These are phyloP conservation scores for Brenthis daphne DNA, from an alignment of 2,888 invertebrate species.

Conservation along the genomic window DNA sequence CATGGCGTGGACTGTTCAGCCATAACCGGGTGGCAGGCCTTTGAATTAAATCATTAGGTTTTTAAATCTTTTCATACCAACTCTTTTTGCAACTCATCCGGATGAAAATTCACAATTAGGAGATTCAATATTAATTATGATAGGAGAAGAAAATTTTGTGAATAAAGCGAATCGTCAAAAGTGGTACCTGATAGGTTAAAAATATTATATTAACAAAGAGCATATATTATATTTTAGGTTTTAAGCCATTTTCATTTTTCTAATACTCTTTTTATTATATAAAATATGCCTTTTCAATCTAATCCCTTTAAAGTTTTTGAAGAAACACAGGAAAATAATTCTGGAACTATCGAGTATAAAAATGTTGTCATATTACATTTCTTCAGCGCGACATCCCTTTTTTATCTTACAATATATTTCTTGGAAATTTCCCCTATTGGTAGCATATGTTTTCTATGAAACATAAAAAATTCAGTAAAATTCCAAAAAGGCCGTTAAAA, in stretches of 20 bases:
- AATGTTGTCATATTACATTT: too few relatives aligned
- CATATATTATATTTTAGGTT: not conserved
- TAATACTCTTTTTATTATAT: not conserved
- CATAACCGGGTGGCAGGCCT: conserved; percentile 29
- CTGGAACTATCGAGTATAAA: too few relatives aligned
- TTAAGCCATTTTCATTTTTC: not conserved
- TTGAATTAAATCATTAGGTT: conserved; percentile 36
- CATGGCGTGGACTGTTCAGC: conserved; percentile 49
- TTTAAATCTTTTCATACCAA: conserved; percentile 29
- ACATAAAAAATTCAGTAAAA: conserved; percentile 28
- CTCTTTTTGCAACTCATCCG: conserved; percentile 30
- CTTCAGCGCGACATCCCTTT: too few relatives aligned
- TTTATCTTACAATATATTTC: too few relatives aligned
- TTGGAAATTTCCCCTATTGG: not conserved
- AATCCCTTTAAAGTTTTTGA: too few relatives aligned
- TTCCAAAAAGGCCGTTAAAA: conserved; percentile 39
- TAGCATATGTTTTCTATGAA: not conserved
- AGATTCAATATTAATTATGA: conserved; percentile 23
- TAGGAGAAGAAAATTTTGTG: not conserved
- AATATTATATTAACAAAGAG: not conserved
- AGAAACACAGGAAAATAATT: too few relatives aligned
- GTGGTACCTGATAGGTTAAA: not conserved
- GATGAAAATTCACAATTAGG: conserved; percentile 25
- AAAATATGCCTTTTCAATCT: too few relatives aligned
- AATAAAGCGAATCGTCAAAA: conserved; percentile 2